Base-by-base conservation (phyloP, 2,113 vertebrate genomes). In the Cynocephalus volans region DNA sequence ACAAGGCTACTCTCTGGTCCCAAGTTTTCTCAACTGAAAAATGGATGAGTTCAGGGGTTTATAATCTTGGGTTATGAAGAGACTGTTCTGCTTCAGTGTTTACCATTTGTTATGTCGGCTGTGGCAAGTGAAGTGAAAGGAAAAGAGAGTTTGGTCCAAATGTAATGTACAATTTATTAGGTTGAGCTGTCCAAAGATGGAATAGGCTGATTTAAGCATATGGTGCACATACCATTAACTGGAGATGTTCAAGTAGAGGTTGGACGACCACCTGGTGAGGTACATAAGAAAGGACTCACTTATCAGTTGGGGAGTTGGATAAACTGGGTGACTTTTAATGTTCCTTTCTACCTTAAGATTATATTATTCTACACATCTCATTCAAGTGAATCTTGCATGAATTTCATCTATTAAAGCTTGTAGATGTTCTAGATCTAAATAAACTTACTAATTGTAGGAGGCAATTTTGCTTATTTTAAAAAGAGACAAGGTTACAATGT, bases 401-500 rank as follows among this genome's bases (percentile, higher is more conserved):
- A 96, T 84, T 87, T 88, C 52, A 72, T 52, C 19, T 72, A 31
- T 75, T 94, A 84, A 81, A 85, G 12, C 6, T 93, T 73, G 1
- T n/a, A 80, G 13, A 45, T 93, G 11, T 65, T 52, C 8, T 60
- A 69, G n/a, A 64, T 90, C 23, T 75, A 87, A 69, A 69, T 56
- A 69, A 90, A 17, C n/a, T 80, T 75, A 41, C 41, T 41, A 85
- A 81, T 45, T 62, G 5, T 65, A 89, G 77, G 41, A 56, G 7
- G 11, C 12, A 14, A 60, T 97, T 93, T 45, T 91, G 3, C 17
- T 89, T 70, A 62, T 75, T 95, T 95, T 69, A 60, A 75, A 92
- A 80, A 56, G 6, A 86, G 1, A 36, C n/a, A 2, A n/a, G 50
- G 28, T 5, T 96, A 93, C 67, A 96, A 2, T 87, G 23, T 77